Evolutionary conservation across 2,888 invertebrate species (phyloP).

Genomic region (Phyto melanocephala): DNA sequence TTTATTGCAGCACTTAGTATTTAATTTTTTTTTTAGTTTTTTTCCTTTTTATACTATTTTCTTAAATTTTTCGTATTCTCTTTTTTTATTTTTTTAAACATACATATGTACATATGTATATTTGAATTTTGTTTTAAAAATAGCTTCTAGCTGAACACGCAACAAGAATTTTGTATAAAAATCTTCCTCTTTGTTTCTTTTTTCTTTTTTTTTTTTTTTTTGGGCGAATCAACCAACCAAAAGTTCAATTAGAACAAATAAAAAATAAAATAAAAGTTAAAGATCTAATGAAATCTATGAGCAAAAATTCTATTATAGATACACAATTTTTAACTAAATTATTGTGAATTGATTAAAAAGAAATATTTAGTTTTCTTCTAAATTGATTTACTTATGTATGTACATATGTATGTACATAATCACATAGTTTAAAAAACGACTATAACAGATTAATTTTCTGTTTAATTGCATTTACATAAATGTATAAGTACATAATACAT

Average conservation of each 20-base stretch:
- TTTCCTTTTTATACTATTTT: background rate
- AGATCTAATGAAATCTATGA: slow-evolving; percentile 25
- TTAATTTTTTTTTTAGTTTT: slow-evolving; percentile 6
- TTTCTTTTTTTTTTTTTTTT: slow-evolving; percentile 23
- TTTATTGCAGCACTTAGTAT: slow-evolving; percentile 11
- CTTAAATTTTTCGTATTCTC: slow-evolving; percentile 21
- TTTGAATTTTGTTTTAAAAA: slow-evolving; percentile 73
- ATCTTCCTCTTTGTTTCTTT: too few relatives aligned
- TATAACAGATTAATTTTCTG: too few relatives aligned
- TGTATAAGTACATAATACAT: background rate
- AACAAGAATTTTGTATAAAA: slow-evolving; percentile 73
- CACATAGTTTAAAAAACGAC: too few relatives aligned
- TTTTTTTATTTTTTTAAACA: too few relatives aligned
- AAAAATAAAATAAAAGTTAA: slow-evolving; percentile 59
- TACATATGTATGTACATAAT: background rate
- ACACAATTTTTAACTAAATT: slow-evolving; percentile 57
- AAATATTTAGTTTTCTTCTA: slow-evolving; percentile 7
- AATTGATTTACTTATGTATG: background rate
- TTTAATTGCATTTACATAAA: background rate
- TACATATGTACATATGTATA: too few relatives aligned
- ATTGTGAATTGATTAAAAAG: slow-evolving; percentile 38
- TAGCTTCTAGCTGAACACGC: slow-evolving; percentile 78
- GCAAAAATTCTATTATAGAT: slow-evolving; percentile 60
- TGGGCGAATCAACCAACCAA: slow-evolving; percentile 57
- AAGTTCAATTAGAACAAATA: slow-evolving; percentile 56